phyloP scores from a whole-genome alignment of 1,140 invertebrate genomes.

The Drosophila subobscura region DNA sequence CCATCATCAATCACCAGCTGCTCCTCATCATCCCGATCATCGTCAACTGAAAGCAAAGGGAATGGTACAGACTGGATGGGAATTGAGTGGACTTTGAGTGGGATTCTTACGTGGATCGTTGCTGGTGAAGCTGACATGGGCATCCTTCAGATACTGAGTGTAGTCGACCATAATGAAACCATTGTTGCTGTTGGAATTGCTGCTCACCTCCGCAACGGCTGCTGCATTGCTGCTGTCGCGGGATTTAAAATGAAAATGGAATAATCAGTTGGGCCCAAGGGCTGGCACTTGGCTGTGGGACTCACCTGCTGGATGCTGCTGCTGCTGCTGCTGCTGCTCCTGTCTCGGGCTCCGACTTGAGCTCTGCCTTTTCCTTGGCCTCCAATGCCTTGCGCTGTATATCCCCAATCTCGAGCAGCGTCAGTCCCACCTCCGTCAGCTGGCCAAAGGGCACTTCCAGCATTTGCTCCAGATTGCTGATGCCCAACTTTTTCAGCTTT shows the following conservation, averaged over 20 bases:
- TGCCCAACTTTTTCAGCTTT: conserved; percentile 85
- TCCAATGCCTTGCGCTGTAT: conserved; percentile 85
- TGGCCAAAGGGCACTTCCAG: conserved; percentile 86
- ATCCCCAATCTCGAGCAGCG: conserved; percentile 85
- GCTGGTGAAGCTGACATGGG: conserved; percentile 66
- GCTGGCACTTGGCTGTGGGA: background rate
- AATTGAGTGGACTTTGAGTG: background rate
- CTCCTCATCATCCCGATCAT: conserved; percentile 76
- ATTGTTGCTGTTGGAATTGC: conserved; percentile 68
- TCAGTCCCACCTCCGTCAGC: conserved; percentile 85
- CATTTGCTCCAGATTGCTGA: conserved; percentile 86
- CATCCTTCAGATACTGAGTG: conserved; percentile 83
- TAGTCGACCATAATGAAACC: conserved; percentile 79
- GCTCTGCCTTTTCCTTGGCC: conserved; percentile 21
- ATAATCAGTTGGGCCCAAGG: too few species aligned
- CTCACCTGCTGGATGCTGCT: conserved; percentile 2
- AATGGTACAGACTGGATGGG: background rate
- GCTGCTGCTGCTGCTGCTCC: background rate
- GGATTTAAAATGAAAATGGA: background rate
- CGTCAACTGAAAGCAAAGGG: conserved; percentile 56
- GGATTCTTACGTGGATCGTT: conserved; percentile 70
- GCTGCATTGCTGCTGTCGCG: conserved; percentile 2
- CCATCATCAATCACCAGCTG: conserved; percentile 77
- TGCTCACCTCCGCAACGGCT: conserved; percentile 46
- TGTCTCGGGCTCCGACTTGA: conserved; percentile 10